Evolutionary conservation across 2,113 vertebrate species (phyloP).

Genomic region (Lipotes vexillifer): DNA sequence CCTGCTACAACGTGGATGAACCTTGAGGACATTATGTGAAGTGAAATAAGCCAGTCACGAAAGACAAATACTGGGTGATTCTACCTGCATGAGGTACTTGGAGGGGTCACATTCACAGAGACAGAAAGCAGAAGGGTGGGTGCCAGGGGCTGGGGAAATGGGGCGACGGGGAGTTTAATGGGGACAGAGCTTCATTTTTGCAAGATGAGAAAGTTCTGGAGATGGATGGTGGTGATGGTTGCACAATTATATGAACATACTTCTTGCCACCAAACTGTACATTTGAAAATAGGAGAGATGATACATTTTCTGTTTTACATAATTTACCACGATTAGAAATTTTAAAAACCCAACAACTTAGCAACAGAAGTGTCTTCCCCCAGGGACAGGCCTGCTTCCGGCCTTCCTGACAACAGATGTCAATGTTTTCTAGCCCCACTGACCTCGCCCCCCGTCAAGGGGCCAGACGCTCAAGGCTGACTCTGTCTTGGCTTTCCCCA

Average conservation of each 20-base stretch:
- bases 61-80: fast-evolving
- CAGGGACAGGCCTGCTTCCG: fast-evolving
- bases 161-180: fast-evolving
- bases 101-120: not conserved
- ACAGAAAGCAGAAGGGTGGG: not conserved
- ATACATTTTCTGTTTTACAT: not conserved
- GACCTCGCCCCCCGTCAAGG: not conserved
- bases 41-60: not conserved
- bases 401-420: not conserved
- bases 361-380: not conserved
- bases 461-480: not conserved
- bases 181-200: not conserved
- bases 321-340: not conserved
- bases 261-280: not conserved
- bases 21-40: not conserved
- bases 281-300: not conserved
- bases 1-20: not conserved
- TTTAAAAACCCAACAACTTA: not conserved
- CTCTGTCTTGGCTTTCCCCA: not conserved
- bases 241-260: not conserved
- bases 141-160: not conserved
- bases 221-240: not conserved
- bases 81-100: fast-evolving
- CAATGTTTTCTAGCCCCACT: fast-evolving
- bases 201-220: not conserved